phyloP scores from a whole-genome alignment of 2,797 vertebrate species.

The Eupleurogrammus muticus region DNA sequence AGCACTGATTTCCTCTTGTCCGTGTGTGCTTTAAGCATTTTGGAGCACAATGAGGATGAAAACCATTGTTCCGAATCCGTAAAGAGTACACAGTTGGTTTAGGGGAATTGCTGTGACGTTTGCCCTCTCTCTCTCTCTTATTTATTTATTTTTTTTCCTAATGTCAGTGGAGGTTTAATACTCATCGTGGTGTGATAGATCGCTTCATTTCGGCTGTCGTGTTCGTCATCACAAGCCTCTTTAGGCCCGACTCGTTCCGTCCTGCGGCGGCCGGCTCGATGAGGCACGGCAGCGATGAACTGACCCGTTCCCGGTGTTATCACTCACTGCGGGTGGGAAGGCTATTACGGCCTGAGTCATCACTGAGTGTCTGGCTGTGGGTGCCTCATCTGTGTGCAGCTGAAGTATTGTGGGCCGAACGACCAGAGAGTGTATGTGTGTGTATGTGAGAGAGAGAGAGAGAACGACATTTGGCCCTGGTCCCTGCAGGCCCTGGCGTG shows the following conservation, averaged over 20 bases:
- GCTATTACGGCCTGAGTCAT: constrained; percentile 70
- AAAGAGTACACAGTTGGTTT: not conserved
- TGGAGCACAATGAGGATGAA: too few relatives aligned
- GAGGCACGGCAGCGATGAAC: constrained; percentile 46
- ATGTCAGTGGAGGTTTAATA: constrained; percentile 1
- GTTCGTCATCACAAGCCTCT: constrained; percentile 24
- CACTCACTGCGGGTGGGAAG: constrained; percentile 56
- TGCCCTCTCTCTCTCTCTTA: too few relatives aligned
- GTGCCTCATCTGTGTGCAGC: constrained; percentile 46
- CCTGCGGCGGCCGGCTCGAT: constrained; percentile 32
- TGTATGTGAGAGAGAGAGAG: too few relatives aligned
- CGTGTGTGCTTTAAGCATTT: too few relatives aligned
- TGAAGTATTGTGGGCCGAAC: constrained; percentile 19
- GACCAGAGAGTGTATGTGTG: constrained; percentile 5
- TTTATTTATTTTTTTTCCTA: not conserved
- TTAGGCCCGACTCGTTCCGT: constrained; percentile 4
- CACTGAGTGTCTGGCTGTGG: constrained; percentile 55
- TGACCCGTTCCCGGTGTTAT: constrained; percentile 21
- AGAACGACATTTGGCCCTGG: constrained; percentile 39
- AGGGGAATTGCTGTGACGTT: not conserved
- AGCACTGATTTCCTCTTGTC: too few relatives aligned
- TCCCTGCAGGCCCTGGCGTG: constrained; percentile 30
- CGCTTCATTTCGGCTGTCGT: constrained; percentile 10
- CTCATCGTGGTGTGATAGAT: not conserved
- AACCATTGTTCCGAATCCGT: not conserved